Conservation (phyloP, 2,888 invertebrate genomes). For the Acanthoscelides obtectus region DNA sequence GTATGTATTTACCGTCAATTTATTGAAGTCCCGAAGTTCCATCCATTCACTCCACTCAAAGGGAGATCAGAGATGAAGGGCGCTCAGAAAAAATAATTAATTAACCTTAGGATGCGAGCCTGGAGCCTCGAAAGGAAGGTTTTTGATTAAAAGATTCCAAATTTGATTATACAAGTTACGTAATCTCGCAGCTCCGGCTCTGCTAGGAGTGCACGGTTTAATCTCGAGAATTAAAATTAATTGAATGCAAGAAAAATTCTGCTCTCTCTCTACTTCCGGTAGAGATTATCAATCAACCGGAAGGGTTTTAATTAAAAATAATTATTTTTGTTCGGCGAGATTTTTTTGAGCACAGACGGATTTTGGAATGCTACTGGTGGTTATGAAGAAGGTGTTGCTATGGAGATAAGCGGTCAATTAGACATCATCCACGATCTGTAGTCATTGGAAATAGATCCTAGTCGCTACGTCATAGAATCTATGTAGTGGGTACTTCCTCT, state of each 20-base stretch:
- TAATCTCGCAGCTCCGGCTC: not conserved
- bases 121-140: conserved; percentile 10
- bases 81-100: conserved; percentile 19
- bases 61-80: conserved; percentile 14
- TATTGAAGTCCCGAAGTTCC: conserved; percentile 7
- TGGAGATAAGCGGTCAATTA: not conserved
- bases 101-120: conserved; percentile 15
- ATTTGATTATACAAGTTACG: conserved; percentile 31
- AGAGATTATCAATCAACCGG: not conserved
- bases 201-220: not conserved
- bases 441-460: not conserved
- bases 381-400: not conserved
- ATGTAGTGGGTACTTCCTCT: too few species aligned
- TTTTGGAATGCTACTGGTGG: not conserved
- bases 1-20: conserved; percentile 17
- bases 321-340: not conserved
- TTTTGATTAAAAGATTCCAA: conserved; percentile 31
- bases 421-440: not conserved
- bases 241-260: not conserved
- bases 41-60: conserved; percentile 12
- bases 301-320: not conserved
- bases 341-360: not conserved
- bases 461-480: too few species aligned
- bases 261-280: not conserved
- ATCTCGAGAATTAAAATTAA: not conserved